These are phyloP conservation scores for Cephus nigrinus DNA, from an alignment of 2,888 invertebrate genomes.

Conservation along the genomic window DNA sequence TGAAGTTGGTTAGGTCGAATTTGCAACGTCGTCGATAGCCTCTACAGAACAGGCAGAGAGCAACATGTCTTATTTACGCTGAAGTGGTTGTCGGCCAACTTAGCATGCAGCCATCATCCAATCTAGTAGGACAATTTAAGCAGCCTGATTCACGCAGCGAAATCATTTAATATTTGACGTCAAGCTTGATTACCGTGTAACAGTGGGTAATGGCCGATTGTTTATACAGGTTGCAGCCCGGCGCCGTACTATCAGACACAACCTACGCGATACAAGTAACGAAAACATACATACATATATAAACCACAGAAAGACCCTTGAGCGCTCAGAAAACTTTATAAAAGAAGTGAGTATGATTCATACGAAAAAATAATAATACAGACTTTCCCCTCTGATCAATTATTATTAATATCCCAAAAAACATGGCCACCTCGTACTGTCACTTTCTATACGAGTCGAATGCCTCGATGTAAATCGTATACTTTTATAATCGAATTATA, in stretches of 20 bases:
- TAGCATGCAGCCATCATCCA: conserved; percentile 57
- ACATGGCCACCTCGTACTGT: too few relatives aligned
- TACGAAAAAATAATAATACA: too few relatives aligned
- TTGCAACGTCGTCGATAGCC: not conserved
- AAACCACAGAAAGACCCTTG: too few relatives aligned
- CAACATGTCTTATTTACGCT: conserved; percentile 53
- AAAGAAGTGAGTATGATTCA: too few relatives aligned
- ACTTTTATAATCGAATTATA: too few relatives aligned
- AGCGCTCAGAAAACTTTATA: too few relatives aligned
- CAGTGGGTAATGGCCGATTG: conserved; percentile 48
- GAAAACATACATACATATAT: not conserved
- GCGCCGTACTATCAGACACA: conserved; percentile 37
- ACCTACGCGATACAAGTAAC: not conserved
- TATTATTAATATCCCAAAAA: too few relatives aligned
- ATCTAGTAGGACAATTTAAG: conserved; percentile 58
- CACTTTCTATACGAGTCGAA: too few relatives aligned
- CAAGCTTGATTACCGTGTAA: conserved; percentile 58
- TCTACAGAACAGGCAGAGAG: conserved; percentile 12
- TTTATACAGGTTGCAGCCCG: conserved; percentile 51
- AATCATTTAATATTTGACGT: conserved; percentile 62
- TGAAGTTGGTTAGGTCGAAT: too few relatives aligned
- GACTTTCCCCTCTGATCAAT: too few relatives aligned
- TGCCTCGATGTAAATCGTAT: too few relatives aligned
- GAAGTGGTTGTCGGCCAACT: conserved; percentile 60
- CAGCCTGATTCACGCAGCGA: conserved; percentile 60